Percentiles rank a stretch among this genome's conserved stretches.
These are phyloP conservation scores for Nasonia oneida DNA, from an alignment of 2,888 invertebrate species.

Conservation along the genomic window DNA sequence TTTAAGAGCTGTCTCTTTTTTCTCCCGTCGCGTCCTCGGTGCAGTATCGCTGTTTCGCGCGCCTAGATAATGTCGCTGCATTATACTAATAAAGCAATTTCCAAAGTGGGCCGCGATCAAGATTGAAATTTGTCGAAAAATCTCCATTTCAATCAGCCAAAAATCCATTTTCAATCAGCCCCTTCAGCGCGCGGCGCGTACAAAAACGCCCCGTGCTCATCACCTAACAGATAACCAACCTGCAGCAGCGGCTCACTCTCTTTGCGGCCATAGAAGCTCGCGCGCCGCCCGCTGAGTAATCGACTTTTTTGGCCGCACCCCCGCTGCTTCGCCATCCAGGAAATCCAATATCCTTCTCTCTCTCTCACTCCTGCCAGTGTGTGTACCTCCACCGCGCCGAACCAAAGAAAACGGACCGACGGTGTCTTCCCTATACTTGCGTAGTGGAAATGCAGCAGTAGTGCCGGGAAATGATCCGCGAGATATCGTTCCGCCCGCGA, in stretches of 20 bases:
- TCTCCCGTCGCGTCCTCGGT: neutral
- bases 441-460: neutral
- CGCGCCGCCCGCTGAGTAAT: conserved; percentile 46
- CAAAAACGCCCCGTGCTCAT: neutral
- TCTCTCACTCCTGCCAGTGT: neutral
- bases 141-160: conserved; percentile 19
- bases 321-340: conserved; percentile 24
- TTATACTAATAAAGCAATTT: neutral
- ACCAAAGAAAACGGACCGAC: neutral
- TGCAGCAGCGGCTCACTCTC: neutral
- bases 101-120: neutral
- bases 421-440: neutral
- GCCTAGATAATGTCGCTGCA: neutral
- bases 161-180: conserved; percentile 1
- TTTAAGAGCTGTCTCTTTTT: neutral
- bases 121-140: conserved; percentile 13
- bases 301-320: conserved; percentile 47
- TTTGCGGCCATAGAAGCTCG: neutral
- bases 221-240: conserved; percentile 21
- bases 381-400: neutral
- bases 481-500: conserved; percentile 28
- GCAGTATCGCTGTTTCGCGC: neutral
- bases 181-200: neutral
- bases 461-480: neutral
- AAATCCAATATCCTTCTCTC: conserved; percentile 54